Base-by-base conservation (phyloP, 53 echinoderm and acorn worm genomes). In the Astropecten irregularis region DNA sequence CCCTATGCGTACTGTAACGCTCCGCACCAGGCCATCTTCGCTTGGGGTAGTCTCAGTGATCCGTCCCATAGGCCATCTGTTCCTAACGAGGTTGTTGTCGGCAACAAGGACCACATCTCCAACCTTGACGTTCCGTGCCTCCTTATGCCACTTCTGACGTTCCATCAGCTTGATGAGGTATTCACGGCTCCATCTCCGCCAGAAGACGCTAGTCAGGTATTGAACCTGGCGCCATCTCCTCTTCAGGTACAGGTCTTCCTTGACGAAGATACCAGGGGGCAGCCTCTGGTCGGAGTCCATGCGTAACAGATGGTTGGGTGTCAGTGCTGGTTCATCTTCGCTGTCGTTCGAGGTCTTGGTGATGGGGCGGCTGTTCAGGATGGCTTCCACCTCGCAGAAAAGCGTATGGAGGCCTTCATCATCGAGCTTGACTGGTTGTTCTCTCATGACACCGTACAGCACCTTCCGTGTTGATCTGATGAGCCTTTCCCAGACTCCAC, bases 401-500 rank as follows among this genome's bases (percentile, higher is more conserved):
- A 84, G 30, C 4, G 84, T 84, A 0, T 84, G 84, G 15, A 84
- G 72, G 18, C 44, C 40, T 58, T 84, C 84, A 15, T 84, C 72
- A 26, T 69, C 57, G 14, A 84, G 30, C 31, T 48, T 84, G 49
- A 51, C 15, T 3, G 69, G 76, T 56, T 90, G 82, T 33, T 88
- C 88, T 40, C 69, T 91, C 70, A 91, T 83, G 23, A 88, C 53
- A 3, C 84, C 58, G 33, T 88, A 89, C 53, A 91, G 69, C 3
- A 91, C 76, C 73, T 91, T 91, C 40, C 84, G 62, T 2, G 66
- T 87, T 58, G 81, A 68, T n/a, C 81, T 66, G 9, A 91, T 88
- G 71, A 89, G 50, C 54, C 92, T 68, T 53, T 84, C 88, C 88
- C 92, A 88, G 4, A 68, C 84, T 50, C 92, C 92, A 33, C 88